Base-by-base conservation (phyloP, 2,888 invertebrate species). In the Smittia sp. region DNA sequence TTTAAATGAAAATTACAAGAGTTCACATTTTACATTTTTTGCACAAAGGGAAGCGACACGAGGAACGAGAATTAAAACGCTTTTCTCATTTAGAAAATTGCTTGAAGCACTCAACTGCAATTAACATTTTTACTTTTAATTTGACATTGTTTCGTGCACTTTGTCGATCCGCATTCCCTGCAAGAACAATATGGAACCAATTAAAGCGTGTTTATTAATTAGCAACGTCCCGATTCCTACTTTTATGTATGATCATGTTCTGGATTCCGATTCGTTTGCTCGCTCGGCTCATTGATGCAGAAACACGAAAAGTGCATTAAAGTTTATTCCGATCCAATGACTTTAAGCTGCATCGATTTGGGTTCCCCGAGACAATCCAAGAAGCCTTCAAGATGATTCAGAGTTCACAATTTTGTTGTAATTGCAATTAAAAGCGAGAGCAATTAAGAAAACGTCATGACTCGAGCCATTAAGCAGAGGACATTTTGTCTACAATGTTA, bases 191-290 rank as follows among this genome's bases (percentile, higher is more conserved):
- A 69, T 69, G 25, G 52, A 52, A 69, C 46, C 68, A 69, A 69
- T 69, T 69, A 69, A 69, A 67, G 32, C 38, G 68, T 39, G 68
- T 69, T 69, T 69, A 69, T 69, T 52, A 69, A 69, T 69, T 69
- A 69, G 68, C 22, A 13, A n/a, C 38, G 22, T 38, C 25, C 15
- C 63, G 63, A 27, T 54, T 9, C 18, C 6, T 6, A 54, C 18
- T 15, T 54, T 11, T 11, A 39, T 46, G 15, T 46, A 46, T 46
- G 9, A 46, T 15, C 46, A 15, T 15, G 46, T 11, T 46, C 46
- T n/a, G 46, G n/a, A 46, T 46, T 11, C 15, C 15, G 46, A n/a
- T 46, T 46, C 15, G 46, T 46, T n/a, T 46, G 13, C n/a, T 46
- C 46, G 13, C 46, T 46, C 11, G 15, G 2, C 11, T n/a, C 2